These are phyloP conservation scores for Ploceus nigricollis DNA, from an alignment of 2,113 vertebrate species.

Conservation along the genomic window DNA sequence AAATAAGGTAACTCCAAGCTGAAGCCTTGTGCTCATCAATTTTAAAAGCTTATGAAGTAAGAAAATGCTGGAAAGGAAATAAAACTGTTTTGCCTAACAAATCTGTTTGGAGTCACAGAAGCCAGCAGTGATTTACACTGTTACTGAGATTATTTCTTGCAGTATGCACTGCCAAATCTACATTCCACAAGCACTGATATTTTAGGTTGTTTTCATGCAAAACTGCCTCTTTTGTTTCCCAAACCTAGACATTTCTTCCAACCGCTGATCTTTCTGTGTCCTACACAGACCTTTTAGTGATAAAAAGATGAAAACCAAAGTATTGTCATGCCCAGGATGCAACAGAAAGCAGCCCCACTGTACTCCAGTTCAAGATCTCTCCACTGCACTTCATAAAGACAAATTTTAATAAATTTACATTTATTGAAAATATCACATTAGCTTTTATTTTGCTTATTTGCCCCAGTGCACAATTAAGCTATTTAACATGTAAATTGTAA, in stretches of 20 bases:
- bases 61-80: background rate
- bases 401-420: conserved; percentile 47
- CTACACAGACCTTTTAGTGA: background rate
- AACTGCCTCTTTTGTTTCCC: background rate
- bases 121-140: background rate
- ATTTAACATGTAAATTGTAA: background rate
- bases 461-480: conserved; percentile 34
- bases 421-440: conserved; percentile 79
- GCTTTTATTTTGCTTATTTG: conserved; percentile 62
- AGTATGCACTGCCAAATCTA: background rate
- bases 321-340: background rate
- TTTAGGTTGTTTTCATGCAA: background rate
- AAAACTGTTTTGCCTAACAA: background rate
- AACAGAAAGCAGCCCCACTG: background rate
- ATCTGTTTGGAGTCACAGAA: background rate
- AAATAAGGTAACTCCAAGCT: background rate
- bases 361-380: background rate
- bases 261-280: background rate
- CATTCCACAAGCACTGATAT: background rate
- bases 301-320: background rate
- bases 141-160: background rate
- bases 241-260: background rate
- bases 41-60: background rate
- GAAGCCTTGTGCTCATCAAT: background rate
- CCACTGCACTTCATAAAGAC: background rate